Evolutionary conservation across 2,113 vertebrate genomes (phyloP).

Genomic region (Ictalurus punctatus): DNA sequence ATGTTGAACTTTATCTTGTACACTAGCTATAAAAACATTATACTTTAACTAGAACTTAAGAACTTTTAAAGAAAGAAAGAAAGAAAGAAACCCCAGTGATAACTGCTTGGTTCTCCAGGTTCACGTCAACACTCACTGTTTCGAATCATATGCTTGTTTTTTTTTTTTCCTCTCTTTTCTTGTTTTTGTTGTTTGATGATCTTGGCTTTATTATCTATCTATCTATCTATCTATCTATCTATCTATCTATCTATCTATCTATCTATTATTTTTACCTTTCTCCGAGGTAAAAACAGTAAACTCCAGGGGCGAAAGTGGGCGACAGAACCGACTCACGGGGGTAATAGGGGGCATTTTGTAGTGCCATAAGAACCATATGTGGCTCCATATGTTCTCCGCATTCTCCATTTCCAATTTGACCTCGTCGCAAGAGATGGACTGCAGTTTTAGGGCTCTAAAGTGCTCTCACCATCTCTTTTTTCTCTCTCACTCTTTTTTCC

Average conservation of each 20-base stretch:
- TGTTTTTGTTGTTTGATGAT: background rate
- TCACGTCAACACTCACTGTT: background rate
- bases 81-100: no score
- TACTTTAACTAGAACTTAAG: background rate
- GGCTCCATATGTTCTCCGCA: constrained; percentile 70
- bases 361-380: constrained; percentile 77
- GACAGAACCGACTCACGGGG: constrained; percentile 71
- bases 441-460: constrained; percentile 67
- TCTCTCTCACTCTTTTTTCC: background rate
- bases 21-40: background rate
- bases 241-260: no score
- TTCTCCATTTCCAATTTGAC: constrained; percentile 64
- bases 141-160: background rate
- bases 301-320: constrained; percentile 56
- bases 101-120: background rate
- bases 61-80: background rate
- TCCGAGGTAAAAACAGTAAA: background rate
- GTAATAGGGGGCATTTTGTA: constrained; percentile 72
- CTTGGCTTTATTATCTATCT: background rate
- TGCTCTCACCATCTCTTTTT: constrained; percentile 29
- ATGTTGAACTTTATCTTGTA: background rate
- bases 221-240: no score
- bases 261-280: background rate
- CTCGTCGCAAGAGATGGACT: constrained; percentile 71
- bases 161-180: background rate